Conservation (phyloP, 2,113 vertebrate species). For the Theropithecus gelada region DNA sequence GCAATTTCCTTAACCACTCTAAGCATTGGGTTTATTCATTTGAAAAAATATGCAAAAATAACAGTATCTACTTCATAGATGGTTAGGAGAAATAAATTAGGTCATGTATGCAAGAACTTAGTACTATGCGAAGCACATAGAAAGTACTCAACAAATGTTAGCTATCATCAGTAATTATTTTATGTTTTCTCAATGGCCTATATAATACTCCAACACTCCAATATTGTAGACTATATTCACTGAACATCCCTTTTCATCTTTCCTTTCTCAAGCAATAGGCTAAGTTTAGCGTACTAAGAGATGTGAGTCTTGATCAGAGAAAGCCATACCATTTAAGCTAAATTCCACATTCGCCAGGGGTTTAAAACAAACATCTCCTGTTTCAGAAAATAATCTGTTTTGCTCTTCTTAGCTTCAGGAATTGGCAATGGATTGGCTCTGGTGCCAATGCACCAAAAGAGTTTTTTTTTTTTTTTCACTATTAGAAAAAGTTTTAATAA, state of each 20-base stretch:
- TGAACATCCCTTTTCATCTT: neutral
- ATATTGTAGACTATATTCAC: neutral
- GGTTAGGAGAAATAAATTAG: neutral
- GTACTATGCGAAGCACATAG: neutral
- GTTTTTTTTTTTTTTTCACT: neutral
- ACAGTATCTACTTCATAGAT: neutral
- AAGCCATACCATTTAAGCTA: neutral
- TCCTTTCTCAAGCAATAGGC: neutral
- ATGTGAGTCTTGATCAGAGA: neutral
- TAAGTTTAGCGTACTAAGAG: neutral
- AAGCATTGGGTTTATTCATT: neutral
- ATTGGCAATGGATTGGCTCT: neutral
- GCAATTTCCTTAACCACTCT: neutral
- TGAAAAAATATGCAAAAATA: conserved; percentile 45
- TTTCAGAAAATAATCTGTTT: neutral
- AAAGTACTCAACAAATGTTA: neutral
- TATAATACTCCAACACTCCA: neutral
- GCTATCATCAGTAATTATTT: neutral
- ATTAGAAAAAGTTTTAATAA: neutral
- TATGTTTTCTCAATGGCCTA: neutral
- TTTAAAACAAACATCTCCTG: neutral
- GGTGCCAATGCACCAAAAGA: neutral
- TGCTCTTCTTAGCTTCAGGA: neutral
- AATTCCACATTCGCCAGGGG: neutral
- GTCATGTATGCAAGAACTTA: neutral